These are phyloP conservation scores for Ceryle rudis DNA, from an alignment of 2,797 vertebrate species.

Conservation along the genomic window DNA sequence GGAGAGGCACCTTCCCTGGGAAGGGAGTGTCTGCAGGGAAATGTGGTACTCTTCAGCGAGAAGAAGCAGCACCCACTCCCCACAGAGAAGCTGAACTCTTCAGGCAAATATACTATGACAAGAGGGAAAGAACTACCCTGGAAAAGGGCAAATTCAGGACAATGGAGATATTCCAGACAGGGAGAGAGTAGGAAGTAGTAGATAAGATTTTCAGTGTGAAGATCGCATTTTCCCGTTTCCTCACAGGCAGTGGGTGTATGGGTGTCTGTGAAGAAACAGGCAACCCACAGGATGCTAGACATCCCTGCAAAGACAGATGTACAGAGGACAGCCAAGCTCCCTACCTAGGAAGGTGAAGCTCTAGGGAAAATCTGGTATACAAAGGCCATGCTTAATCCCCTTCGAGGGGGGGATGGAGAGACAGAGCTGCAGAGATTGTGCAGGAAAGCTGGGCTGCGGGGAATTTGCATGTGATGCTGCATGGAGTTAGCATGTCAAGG, in stretches of 20 bases:
- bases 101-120: not conserved
- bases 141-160: conserved; percentile 7
- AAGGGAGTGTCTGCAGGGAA: not conserved
- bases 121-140: not conserved
- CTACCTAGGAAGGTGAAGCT: conserved; percentile 11
- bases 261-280: conserved; percentile 41
- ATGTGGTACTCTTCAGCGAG: not conserved
- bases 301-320: conserved; percentile 17
- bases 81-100: conserved; percentile 2
- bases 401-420: not conserved
- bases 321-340: conserved; percentile 53
- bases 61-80: not conserved
- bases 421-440: conserved; percentile 60
- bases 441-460: conserved; percentile 53
- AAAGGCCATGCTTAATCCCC: conserved; percentile 53
- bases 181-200: conserved; percentile 33
- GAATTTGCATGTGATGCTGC: conserved; percentile 68
- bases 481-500: conserved; percentile 65
- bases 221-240: conserved; percentile 31
- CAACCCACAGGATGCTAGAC: conserved; percentile 29
- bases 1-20: not conserved
- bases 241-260: conserved; percentile 17
- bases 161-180: conserved; percentile 5
- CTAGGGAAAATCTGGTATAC: not conserved
- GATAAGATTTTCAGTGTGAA: conserved; percentile 19